A percentile compares a stretch with the other conserved stretches of the same genome.
phyloP scores from a whole-genome alignment of 2,888 invertebrate genomes.

The Netelia inedita region DNA sequence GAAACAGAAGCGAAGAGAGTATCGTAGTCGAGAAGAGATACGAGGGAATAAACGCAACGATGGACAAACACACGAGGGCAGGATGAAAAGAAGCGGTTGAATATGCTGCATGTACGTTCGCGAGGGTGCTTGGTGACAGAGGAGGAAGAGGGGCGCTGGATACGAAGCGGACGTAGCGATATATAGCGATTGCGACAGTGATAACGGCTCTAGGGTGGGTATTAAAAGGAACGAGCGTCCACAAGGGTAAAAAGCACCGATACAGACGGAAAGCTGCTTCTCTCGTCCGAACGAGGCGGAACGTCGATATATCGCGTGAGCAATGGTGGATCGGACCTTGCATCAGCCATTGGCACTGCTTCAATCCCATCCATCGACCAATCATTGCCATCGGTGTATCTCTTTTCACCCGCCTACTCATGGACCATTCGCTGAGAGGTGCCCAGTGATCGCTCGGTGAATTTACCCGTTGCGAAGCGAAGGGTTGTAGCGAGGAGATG shows the following conservation, averaged over 20 bases:
- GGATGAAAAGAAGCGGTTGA: constrained; percentile 8
- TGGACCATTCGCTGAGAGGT: background rate
- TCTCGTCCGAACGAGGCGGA: constrained; percentile 5
- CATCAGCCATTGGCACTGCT: background rate
- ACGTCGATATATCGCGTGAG: background rate
- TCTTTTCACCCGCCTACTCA: background rate
- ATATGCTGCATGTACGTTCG: background rate
- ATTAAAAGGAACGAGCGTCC: background rate
- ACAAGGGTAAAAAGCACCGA: background rate
- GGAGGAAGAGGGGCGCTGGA: background rate
- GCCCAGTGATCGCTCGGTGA: background rate
- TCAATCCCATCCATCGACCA: background rate
- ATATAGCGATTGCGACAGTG: background rate
- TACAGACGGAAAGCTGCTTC: background rate
- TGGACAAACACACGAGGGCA: constrained; percentile 4
- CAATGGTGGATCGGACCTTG: background rate
- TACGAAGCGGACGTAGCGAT: background rate
- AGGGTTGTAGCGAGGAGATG: background rate
- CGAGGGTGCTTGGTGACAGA: too few relatives aligned
- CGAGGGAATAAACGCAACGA: constrained; percentile 22
- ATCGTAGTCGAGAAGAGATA: constrained; percentile 47
- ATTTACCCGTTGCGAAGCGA: background rate
- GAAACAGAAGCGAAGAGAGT: constrained; percentile 14
- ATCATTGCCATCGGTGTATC: background rate
- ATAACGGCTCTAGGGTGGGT: background rate